Evolutionary conservation across 2,113 vertebrate species (phyloP).

Genomic region (Campylorhamphus procurvoides): DNA sequence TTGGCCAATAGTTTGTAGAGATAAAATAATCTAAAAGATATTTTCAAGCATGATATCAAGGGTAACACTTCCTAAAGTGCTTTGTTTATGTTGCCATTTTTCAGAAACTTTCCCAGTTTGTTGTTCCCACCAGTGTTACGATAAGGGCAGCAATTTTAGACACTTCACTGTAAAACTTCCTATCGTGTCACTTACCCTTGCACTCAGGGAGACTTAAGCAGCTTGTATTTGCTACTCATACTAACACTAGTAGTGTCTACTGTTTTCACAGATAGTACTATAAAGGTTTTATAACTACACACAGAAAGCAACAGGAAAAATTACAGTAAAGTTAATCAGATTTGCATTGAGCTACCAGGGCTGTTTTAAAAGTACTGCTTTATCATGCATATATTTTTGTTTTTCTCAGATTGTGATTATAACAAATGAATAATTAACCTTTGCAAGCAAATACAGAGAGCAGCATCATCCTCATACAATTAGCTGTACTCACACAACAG

Average conservation of each 20-base stretch:
- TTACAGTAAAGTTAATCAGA: background rate
- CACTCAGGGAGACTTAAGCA: background rate
- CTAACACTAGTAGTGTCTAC: background rate
- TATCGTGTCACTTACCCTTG: background rate
- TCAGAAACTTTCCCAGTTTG: background rate
- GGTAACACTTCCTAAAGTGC: constrained; percentile 7
- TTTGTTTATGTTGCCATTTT: background rate
- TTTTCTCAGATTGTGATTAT: background rate
- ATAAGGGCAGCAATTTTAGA: constrained; percentile 20
- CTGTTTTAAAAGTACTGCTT: background rate
- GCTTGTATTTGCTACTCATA: constrained; percentile 27
- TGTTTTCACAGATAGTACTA: background rate
- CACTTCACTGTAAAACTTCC: background rate
- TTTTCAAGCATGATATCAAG: constrained; percentile 13
- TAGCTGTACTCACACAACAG: background rate
- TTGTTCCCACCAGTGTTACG: background rate
- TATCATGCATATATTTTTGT: background rate
- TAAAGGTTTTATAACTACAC: background rate
- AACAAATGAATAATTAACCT: background rate
- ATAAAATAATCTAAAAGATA: background rate
- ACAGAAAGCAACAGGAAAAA: background rate
- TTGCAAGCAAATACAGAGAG: background rate
- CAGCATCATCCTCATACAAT: background rate
- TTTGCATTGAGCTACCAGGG: background rate
- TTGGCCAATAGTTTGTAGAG: background rate